Base-by-base conservation (phyloP, 2,797 vertebrate species). In the Spinus pinus region DNA sequence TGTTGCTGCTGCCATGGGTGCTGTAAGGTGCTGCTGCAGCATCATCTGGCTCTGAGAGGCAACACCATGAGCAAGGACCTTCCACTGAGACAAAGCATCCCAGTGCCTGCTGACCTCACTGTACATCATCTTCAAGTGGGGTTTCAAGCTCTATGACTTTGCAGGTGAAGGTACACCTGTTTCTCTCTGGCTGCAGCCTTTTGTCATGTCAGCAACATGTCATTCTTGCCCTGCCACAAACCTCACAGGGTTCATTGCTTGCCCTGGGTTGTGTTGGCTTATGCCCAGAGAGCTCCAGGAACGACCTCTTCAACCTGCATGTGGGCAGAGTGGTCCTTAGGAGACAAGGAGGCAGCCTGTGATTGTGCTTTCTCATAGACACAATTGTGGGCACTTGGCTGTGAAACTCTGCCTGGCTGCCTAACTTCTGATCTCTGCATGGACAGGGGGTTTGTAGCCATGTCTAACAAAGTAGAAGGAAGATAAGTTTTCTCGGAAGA, bases 321-420 rank as follows among this genome's bases (percentile, higher is more conserved):
- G 35, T 50, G n/a, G 53, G 47, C 54, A 90, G 30, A 14, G 4
- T 0, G 2, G 20, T 77, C 20, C 73, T 81, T 47, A 14, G 44
- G 56, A 46, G 24, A 47, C 23, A 10, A 44, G 46, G 46, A 75
- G 31, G 22, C 14, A 19, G 2, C 39, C 58, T 1, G 4, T 51
- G 44, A 25, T 80, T 69, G 12, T 85, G 49, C 53, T 10, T 30
- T 80, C 28, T 60, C 2, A 0, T 10, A 24, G 60, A 15, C 7
- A 2, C 0, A 1, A 12, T 28, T 49, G 5, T 39, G 58, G 42
- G 42, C 21, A 11, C 0, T 0, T 1, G 3, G 31, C 15, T 61
- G 41, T 74, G 66, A 46, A 67, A 37, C 35, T 37, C 27, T 1
- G 0, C 23, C 13, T 67, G 62, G 27, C 58, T 49, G 13, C 0